Evolutionary conservation across 2,888 invertebrate species (phyloP).

Genomic region (Ischnura elegans): DNA sequence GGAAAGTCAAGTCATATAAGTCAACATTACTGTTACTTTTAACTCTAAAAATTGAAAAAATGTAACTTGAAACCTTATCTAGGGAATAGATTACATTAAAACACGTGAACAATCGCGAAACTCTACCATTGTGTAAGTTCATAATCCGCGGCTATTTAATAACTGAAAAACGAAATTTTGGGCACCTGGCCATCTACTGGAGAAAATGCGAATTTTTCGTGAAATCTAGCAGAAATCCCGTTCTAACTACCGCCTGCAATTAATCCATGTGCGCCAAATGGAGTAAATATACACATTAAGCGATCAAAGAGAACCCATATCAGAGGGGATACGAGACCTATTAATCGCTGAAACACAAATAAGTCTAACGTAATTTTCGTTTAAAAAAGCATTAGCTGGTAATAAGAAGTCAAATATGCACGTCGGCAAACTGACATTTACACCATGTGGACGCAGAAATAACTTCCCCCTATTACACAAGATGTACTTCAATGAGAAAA

Average conservation of each 20-base stretch:
- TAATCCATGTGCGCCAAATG: background rate
- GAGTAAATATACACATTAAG: background rate
- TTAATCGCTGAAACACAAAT: background rate
- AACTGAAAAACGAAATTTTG: background rate
- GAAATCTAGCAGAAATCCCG: slow-evolving; percentile 26
- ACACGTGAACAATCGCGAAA: no score
- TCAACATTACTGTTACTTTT: no score
- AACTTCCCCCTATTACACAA: no score
- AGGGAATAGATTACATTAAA: no score
- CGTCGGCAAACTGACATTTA: background rate
- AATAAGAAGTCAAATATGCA: background rate
- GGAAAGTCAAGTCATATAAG: no score
- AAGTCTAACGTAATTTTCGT: background rate
- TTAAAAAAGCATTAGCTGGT: no score
- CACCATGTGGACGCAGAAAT: background rate
- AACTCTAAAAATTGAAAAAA: no score
- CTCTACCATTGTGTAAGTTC: no score
- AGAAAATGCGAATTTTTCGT: slow-evolving; percentile 2
- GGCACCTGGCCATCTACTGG: slow-evolving; percentile 29
- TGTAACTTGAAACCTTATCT: no score
- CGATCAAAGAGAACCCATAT: background rate
- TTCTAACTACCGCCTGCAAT: background rate
- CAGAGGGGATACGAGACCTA: background rate
- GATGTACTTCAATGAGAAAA: no score
- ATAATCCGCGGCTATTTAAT: background rate